Evolutionary conservation across 2,888 invertebrate genomes (phyloP).

Genomic region (Melanotus villosus): DNA sequence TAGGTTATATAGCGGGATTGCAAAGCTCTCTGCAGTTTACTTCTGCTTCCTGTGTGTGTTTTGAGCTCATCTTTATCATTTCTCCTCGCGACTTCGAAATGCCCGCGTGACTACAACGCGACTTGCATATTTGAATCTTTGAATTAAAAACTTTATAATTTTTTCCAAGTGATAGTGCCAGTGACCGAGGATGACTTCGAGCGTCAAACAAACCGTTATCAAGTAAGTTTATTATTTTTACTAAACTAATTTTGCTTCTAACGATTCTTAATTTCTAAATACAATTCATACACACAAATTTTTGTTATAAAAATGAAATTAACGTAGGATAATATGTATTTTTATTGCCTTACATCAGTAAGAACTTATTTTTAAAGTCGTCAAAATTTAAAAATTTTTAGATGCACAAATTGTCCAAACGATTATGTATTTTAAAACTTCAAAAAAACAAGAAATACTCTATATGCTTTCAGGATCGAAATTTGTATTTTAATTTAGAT

Average conservation of each 20-base stretch:
- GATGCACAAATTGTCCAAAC: no score
- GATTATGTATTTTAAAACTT: no score
- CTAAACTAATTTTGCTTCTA: background rate
- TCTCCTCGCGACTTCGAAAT: slow-evolving; percentile 34
- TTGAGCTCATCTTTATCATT: slow-evolving; percentile 37
- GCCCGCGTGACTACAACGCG: slow-evolving; percentile 29
- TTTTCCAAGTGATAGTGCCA: slow-evolving; percentile 39
- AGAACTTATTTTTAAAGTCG: no score
- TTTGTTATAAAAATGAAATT: no score
- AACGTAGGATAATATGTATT: no score
- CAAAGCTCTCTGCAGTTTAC: slow-evolving; percentile 43
- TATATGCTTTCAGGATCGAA: no score
- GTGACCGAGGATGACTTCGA: slow-evolving; percentile 67
- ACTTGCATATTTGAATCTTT: slow-evolving; percentile 16
- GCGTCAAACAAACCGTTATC: slow-evolving; percentile 72
- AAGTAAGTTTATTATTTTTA: slow-evolving; percentile 66
- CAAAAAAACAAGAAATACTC: no score
- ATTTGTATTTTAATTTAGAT: no score
- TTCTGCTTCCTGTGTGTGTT: slow-evolving; percentile 44
- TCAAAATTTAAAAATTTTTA: no score
- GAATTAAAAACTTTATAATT: slow-evolving; percentile 21
- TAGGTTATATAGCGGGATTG: slow-evolving; percentile 50
- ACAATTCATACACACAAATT: no score
- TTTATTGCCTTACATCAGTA: no score
- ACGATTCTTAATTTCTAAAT: background rate